Base-by-base conservation (phyloP, 2,113 vertebrate species). In the Hymenochirus boettgeri region DNA sequence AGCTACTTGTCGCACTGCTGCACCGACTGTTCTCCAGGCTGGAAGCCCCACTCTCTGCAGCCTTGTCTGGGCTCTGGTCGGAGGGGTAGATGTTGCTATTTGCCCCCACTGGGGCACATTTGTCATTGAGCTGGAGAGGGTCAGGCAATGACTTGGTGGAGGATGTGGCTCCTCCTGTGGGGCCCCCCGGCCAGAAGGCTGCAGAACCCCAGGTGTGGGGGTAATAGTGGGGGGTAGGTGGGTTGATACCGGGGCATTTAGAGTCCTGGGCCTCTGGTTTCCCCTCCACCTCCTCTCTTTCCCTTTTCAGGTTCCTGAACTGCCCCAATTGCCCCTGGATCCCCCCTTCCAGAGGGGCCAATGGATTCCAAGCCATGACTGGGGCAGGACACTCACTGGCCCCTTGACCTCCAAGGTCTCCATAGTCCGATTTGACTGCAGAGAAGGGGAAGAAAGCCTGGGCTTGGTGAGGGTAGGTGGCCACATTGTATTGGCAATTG, bases 371-470 rank as follows among this genome's bases (percentile, higher is more conserved):
- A 23, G 77, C 76, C 29, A 77, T 69, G 24, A 78, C 70, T 23
- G 82, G 79, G 12, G 62, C 65, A 11, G 73, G 33, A 19, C 19
- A 15, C 3, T 65, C 53, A 4, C 3, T n/a, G 6, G 39, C 5
- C 2, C 58, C 48, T 27, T 78, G 76, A 0, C 63, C 8, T 2
- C 85, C 81, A 1, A 77, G 55, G 5, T 69, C 39, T 55, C 79
- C 61, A 62, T 80, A 82, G 42, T 89, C 81, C 0, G 76, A 57
- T 1, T 74, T 18, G 13, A 79, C 69, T 2, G 73, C 42, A 3
- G 84, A 66, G 62, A 90, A 90, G 0, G 84, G 73, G 62, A 87
- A 89, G 51, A 89, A 86, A 0, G 75, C 61, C 62, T 89, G 89
- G 23, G 57, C 70, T 7, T 67, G 12, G 35, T 33, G 46, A 10